Base-by-base conservation (phyloP, 2,888 invertebrate genomes). In the Polydesmus complanatus region DNA sequence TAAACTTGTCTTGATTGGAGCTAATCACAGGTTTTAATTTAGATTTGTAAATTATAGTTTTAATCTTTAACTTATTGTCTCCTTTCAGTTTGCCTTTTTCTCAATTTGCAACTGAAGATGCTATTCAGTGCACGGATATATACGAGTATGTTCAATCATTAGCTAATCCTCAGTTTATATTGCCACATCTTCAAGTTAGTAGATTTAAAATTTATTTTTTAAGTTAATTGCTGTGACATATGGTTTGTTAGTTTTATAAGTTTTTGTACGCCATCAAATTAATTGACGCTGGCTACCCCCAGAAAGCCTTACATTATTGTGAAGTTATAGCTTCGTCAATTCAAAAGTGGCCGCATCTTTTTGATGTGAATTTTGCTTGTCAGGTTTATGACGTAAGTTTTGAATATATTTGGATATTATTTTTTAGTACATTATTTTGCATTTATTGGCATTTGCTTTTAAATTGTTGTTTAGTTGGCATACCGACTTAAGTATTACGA, bases 71-170 rank as follows among this genome's bases (percentile, higher is more conserved):
- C 26, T 27, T 25, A 26, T 27, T 54, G 23, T 47, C 23, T 21
- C 2, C 2, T 57, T 58, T 11, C 27, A 67, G 67, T 58, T 53
- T 66, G 22, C 63, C 65, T 2, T 67, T 69, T 54, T 56, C 72
- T 21, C 79, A 82, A 69, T 86, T 90, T 73, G 85, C 86, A 50
- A 83, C 81, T 59, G 85, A 85, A 71, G 85, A 86, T 71, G 89
- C 93, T 23, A 85, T 95, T 64, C 88, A 94, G 77, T 86, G 93
- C 76, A 95, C 95, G 0, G 94, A 95, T 77, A 85, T 95, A 63
- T 95, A 92, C 74, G 95, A 95, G 75, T 96, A 92, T 73, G 94
- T 93, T 2, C 80, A 87, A 65, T 83, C 86, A 63, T 78, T 95
- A 56, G 85, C 83, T 66, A 85, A 85, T 70, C 80, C 83, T 23